These are phyloP conservation scores for Homalodisca vitripennis DNA, from an alignment of 1,140 invertebrate genomes.

Conservation along the genomic window DNA sequence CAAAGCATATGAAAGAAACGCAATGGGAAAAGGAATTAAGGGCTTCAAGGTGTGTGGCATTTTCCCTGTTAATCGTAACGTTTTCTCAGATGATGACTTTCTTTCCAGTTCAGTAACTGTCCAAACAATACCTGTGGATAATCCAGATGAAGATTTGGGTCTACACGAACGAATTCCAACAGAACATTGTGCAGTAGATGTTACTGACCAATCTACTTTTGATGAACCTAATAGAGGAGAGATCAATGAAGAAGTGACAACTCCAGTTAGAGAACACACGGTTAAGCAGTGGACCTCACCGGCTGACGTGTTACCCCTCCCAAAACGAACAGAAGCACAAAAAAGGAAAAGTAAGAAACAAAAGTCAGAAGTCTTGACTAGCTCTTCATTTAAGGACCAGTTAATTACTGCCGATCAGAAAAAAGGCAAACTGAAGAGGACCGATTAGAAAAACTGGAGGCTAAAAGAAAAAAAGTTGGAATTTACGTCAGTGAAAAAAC, in stretches of 20 bases:
- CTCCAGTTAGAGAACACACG: neutral
- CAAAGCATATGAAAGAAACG: conserved; percentile 45
- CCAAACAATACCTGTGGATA: conserved; percentile 20
- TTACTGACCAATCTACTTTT: neutral
- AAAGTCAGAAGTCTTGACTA: too few species aligned
- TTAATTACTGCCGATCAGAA: too few species aligned
- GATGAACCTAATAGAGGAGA: neutral
- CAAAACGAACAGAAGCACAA: neutral
- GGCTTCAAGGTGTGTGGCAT: conserved; percentile 47
- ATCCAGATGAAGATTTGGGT: too few species aligned
- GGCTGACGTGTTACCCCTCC: neutral
- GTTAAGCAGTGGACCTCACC: neutral
- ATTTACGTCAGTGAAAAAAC: too few species aligned
- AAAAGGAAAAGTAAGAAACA: neutral
- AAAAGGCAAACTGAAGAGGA: neutral
- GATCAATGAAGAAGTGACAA: neutral
- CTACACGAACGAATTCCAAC: neutral
- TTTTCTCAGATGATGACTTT: conserved; percentile 44
- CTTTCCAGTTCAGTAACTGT: conserved; percentile 16
- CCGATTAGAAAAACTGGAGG: too few species aligned
- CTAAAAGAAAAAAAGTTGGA: too few species aligned
- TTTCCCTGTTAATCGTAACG: conserved; percentile 45
- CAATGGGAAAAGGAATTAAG: conserved; percentile 46
- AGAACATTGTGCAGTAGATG: neutral
- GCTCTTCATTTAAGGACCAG: too few species aligned